Evolutionary conservation across 2,113 vertebrate genomes (phyloP).

Genomic region (Todiramphus saurophagus): DNA sequence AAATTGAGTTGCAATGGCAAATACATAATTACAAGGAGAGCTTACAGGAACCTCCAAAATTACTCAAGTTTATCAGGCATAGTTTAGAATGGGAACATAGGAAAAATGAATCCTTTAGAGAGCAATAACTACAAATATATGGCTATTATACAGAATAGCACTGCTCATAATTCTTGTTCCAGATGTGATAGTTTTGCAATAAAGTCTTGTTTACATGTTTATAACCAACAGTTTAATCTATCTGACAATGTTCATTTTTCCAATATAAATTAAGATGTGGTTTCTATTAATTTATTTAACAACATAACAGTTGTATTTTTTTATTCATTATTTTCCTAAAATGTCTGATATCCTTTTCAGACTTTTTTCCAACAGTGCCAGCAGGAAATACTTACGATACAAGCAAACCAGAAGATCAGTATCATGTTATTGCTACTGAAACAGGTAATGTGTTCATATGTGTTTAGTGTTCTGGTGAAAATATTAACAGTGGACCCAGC

Average conservation of each 20-base stretch:
- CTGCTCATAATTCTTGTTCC: slow-evolving; percentile 20
- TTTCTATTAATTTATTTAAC: background rate
- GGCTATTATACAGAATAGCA: background rate
- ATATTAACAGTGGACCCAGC: background rate
- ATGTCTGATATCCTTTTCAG: slow-evolving; percentile 62
- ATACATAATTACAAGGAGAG: background rate
- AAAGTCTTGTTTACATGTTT: background rate
- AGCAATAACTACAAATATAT: background rate
- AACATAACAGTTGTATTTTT: background rate
- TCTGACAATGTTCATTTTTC: background rate
- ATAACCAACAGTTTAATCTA: background rate
- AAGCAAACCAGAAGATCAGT: slow-evolving; percentile 75
- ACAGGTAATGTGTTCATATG: slow-evolving; percentile 69
- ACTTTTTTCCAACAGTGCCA: slow-evolving; percentile 71
- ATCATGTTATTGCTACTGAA: slow-evolving; percentile 79
- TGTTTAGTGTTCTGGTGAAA: slow-evolving; percentile 2
- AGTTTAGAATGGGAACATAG: background rate
- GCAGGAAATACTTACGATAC: slow-evolving; percentile 74
- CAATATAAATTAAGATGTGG: background rate
- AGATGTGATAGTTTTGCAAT: background rate
- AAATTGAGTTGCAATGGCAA: background rate
- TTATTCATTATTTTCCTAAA: background rate
- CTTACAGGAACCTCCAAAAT: background rate
- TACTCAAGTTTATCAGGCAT: background rate
- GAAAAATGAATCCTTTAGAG: background rate